These are phyloP conservation scores for Heterotilapia buettikoferi DNA, from an alignment of 2,113 vertebrate species.

Conservation along the genomic window DNA sequence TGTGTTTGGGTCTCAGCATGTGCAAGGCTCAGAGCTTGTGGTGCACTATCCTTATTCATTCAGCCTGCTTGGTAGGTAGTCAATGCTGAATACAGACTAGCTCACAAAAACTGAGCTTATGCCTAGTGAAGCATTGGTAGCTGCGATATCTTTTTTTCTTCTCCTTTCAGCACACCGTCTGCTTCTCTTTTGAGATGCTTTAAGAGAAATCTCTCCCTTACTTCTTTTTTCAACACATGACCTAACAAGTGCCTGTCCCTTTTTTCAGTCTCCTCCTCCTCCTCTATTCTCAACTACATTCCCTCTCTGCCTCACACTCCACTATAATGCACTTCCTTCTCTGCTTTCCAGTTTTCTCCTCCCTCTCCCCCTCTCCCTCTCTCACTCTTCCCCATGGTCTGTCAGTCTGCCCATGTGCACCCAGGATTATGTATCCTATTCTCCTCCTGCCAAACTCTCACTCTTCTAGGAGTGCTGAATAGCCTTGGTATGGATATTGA, in stretches of 20 bases:
- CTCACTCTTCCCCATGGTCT: slow-evolving; percentile 20
- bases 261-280: slow-evolving; percentile 13
- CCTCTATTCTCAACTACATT: slow-evolving; percentile 21
- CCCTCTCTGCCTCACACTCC: slow-evolving; percentile 17
- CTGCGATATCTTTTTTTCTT: not conserved
- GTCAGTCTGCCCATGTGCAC: slow-evolving; percentile 53
- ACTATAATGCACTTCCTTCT: slow-evolving; percentile 23
- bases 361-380: slow-evolving; percentile 15
- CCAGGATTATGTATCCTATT: slow-evolving; percentile 39
- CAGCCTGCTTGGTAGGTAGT: slow-evolving; percentile 20
- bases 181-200: slow-evolving; percentile 2
- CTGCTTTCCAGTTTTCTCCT: slow-evolving; percentile 42
- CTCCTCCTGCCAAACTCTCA: not conserved
- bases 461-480: not conserved
- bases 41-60: slow-evolving; percentile 56
- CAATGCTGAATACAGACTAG: slow-evolving; percentile 25
- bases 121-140: slow-evolving; percentile 22
- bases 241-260: slow-evolving; percentile 47
- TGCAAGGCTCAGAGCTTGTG: slow-evolving; percentile 19
- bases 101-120: not conserved
- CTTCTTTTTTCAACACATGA: slow-evolving; percentile 20
- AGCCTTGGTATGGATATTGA: not conserved
- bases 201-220: not conserved
- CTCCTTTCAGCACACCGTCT: not conserved
- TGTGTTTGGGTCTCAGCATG: slow-evolving; percentile 46